These are phyloP conservation scores for Elmis aenea DNA, from an alignment of 2,888 invertebrate genomes.

Conservation along the genomic window DNA sequence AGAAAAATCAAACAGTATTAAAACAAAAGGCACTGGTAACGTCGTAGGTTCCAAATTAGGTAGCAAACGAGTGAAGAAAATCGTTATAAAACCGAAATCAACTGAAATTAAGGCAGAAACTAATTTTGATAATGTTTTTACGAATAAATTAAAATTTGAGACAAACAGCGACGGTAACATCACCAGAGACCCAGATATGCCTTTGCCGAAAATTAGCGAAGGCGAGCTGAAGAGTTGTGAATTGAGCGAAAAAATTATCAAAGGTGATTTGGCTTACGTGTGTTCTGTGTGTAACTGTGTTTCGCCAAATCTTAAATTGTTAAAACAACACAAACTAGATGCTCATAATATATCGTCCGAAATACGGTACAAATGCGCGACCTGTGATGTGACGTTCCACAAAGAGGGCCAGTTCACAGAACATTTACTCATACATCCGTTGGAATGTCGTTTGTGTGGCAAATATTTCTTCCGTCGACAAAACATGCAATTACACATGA, in stretches of 20 bases:
- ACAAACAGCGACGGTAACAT: constrained; percentile 13
- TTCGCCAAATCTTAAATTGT: constrained; percentile 31
- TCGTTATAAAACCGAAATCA: constrained; percentile 35
- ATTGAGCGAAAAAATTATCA: constrained; percentile 5
- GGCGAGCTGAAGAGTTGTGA: constrained; percentile 1
- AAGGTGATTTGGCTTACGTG: background rate
- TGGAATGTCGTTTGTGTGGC: constrained; percentile 78
- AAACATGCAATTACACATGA: constrained; percentile 72
- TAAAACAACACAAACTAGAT: constrained; percentile 48
- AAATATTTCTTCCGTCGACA: constrained; percentile 70
- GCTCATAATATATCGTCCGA: constrained; percentile 47
- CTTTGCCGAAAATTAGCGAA: no score
- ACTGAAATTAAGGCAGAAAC: constrained; percentile 36
- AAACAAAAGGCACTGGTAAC: constrained; percentile 37
- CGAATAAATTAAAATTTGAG: constrained; percentile 39
- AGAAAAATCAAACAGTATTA: constrained; percentile 33
- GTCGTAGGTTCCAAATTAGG: constrained; percentile 33
- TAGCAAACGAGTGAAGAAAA: constrained; percentile 37
- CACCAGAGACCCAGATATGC: no score
- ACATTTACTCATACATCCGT: constrained; percentile 73
- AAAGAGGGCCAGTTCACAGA: constrained; percentile 65
- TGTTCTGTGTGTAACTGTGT: constrained; percentile 37
- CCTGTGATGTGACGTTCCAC: constrained; percentile 62
- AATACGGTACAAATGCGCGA: constrained; percentile 50
- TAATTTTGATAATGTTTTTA: constrained; percentile 45